These are phyloP conservation scores for Cephus rjabovi DNA, from an alignment of 2,888 invertebrate species.

Conservation along the genomic window DNA sequence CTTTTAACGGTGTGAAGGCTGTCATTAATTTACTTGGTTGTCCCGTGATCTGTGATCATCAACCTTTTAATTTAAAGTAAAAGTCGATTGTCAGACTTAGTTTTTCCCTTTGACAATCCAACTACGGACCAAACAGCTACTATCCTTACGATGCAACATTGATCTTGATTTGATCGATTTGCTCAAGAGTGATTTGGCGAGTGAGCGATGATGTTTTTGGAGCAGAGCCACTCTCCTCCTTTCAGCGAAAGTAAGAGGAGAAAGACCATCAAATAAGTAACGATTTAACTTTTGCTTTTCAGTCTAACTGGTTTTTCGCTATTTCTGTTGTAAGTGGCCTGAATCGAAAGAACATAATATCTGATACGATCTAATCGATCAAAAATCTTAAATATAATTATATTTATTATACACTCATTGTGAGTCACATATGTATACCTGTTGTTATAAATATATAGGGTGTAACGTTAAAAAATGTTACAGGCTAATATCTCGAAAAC, in stretches of 20 bases:
- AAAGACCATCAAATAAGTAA: conserved; percentile 45
- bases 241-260: conserved; percentile 55
- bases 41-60: background rate
- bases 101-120: background rate
- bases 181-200: background rate
- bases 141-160: background rate
- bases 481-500: background rate
- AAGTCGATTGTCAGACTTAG: background rate
- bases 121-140: background rate
- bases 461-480: background rate
- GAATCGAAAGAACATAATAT: background rate
- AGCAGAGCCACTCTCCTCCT: conserved; percentile 10
- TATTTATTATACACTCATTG: too few species aligned
- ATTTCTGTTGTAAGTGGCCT: background rate
- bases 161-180: conserved; percentile 2
- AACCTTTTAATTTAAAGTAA: background rate
- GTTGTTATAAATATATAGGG: background rate
- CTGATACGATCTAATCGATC: too few species aligned
- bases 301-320: conserved; percentile 37
- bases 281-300: conserved; percentile 55
- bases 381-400: too few species aligned
- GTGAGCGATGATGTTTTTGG: background rate
- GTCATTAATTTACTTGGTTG: background rate
- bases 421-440: too few species aligned
- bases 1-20: background rate